Evolutionary conservation across 2,113 vertebrate species (phyloP).

Genomic region (Lophura nycthemera): DNA sequence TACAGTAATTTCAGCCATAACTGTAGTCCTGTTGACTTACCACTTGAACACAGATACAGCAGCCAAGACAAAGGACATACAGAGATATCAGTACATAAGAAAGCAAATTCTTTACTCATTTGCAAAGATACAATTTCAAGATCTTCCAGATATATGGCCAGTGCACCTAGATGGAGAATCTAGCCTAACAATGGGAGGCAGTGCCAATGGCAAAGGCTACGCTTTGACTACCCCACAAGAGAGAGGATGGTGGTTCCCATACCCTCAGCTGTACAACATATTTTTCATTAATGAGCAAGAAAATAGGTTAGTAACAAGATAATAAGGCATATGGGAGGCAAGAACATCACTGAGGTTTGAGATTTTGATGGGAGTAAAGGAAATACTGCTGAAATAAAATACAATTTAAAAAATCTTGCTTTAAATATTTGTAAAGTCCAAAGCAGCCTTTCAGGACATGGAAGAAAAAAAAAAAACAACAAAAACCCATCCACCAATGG

Average conservation of each 20-base stretch:
- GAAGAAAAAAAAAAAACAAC: neutral
- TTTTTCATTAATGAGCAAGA: neutral
- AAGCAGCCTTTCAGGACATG: neutral
- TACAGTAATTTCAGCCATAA: neutral
- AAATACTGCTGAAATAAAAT: neutral
- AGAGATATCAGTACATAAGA: neutral
- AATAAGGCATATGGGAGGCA: neutral
- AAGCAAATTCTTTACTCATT: neutral
- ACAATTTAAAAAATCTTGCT: neutral
- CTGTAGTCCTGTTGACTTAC: neutral
- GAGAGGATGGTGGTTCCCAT: neutral
- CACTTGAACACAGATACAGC: neutral
- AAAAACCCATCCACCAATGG: neutral
- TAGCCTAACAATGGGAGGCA: neutral
- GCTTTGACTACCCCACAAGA: neutral
- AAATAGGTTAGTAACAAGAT: neutral
- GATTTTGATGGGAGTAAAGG: neutral
- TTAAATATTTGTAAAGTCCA: neutral
- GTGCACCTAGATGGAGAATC: neutral
- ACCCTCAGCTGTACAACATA: neutral
- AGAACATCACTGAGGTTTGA: neutral
- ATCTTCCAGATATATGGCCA: neutral
- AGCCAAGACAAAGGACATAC: neutral
- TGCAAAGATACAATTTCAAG: neutral
- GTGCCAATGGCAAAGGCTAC: neutral